phyloP scores from a whole-genome alignment of 2,797 vertebrate species.

The Phoeniculus purpureus region DNA sequence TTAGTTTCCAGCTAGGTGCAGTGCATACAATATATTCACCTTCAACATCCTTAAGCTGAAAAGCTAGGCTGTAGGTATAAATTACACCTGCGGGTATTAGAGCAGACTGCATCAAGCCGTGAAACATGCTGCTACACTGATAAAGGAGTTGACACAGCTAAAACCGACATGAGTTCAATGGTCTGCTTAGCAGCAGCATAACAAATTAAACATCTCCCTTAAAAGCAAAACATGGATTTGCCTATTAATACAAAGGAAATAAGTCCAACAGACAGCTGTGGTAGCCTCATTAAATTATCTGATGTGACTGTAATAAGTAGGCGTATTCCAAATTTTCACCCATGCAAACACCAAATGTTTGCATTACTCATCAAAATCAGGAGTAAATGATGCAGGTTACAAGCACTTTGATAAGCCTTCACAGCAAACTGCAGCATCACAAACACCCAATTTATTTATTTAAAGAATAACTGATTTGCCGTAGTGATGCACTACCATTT shows the following conservation, averaged over 20 bases:
- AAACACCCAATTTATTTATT: background rate
- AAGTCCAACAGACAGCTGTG: constrained; percentile 2
- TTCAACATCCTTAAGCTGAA: background rate
- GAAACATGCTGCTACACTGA: background rate
- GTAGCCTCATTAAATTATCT: background rate
- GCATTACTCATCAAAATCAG: constrained; percentile 3
- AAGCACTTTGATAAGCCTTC: background rate
- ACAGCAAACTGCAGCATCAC: background rate
- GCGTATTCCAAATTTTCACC: background rate
- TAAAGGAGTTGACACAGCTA: background rate
- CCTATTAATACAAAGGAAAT: background rate
- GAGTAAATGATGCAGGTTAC: background rate
- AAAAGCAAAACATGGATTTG: constrained; percentile 3
- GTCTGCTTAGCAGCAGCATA: background rate
- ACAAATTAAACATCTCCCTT: background rate
- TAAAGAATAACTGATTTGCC: constrained; percentile 2
- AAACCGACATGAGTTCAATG: background rate
- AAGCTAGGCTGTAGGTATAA: background rate
- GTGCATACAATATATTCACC: too few relatives aligned
- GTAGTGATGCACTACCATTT: background rate
- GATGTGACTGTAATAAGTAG: background rate
- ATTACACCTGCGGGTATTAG: background rate
- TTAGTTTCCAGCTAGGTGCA: background rate
- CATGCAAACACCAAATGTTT: background rate
- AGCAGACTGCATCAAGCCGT: background rate